A percentile compares a stretch with the other conserved stretches of the same genome.
Conservation (phyloP, 1,140 invertebrate genomes). For the Sweltsa coloradensis region DNA sequence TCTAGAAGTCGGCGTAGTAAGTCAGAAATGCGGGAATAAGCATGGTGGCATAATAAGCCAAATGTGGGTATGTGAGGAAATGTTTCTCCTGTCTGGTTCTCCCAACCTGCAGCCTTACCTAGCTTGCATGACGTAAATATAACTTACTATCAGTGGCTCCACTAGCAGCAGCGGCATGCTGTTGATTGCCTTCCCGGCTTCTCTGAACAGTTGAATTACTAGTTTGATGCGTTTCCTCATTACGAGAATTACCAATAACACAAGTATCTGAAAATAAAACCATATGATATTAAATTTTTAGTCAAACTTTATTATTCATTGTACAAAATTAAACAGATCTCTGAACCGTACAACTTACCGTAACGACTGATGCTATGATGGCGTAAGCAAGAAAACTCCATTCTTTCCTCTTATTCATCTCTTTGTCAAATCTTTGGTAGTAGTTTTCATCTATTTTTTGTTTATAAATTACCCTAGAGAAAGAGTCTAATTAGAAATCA, state of each 20-base stretch:
- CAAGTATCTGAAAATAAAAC: conserved; percentile 33
- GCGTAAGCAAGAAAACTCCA: conserved; percentile 39
- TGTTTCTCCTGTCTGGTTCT: too few relatives aligned
- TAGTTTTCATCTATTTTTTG: conserved; percentile 25
- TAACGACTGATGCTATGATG: conserved; percentile 45
- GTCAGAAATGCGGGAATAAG: too few relatives aligned
- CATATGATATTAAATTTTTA: conserved; percentile 7
- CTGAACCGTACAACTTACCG: conserved; percentile 29
- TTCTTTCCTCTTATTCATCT: background rate
- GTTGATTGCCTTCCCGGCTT: conserved; percentile 59
- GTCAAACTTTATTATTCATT: background rate
- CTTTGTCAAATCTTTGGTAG: conserved; percentile 24
- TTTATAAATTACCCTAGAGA: conserved; percentile 28
- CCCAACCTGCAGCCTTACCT: too few relatives aligned
- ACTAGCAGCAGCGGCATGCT: conserved; percentile 58
- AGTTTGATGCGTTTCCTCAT: conserved; percentile 59
- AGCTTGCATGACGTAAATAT: background rate
- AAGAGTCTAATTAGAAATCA: too few relatives aligned
- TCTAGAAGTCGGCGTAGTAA: too few relatives aligned
- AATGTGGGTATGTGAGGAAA: too few relatives aligned
- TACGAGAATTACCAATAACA: conserved; percentile 52
- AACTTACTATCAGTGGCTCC: conserved; percentile 56
- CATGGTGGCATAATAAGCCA: too few relatives aligned
- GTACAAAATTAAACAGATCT: conserved; percentile 1
- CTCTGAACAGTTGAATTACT: conserved; percentile 56